Evolutionary conservation across 1,140 invertebrate genomes (phyloP), one percentile per base, ranked within the genome.

Genomic region (Drosophila parabipectinata): DNA sequence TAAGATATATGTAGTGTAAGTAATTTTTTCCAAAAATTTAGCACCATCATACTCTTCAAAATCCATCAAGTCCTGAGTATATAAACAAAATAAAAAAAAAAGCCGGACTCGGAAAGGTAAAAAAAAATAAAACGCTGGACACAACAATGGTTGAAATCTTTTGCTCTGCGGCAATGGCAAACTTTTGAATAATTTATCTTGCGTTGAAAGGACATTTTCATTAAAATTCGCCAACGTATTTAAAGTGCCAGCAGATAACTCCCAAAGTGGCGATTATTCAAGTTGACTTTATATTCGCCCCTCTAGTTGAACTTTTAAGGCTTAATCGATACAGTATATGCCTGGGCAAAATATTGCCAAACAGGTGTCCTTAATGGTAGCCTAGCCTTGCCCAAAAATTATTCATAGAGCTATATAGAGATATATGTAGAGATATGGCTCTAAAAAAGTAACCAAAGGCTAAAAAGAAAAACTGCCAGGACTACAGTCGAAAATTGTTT

Each of bases 121-220:
- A 74, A 74, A 64, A 74, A 64, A 32, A 32, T 34, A 60, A 64
- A 53, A 32, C 39, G 14, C 41, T 44, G 14, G 41, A 66, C 47
- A 66, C 47, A 50, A 63, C 57, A 28, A 72, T 44, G 69, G 48
- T 62, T 60, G 57, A 52, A 64, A 44, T 74, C 53, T 61, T 61
- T 51, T 32, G 39, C 54, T 52, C 59, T 71, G 76, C 63, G 68
- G 77, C 77, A 83, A 58, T 75, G 66, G 81, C 66, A 85, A 87
- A 85, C 83, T 88, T 88, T 88, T 88, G 83, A 88, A 88, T 88
- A 88, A 88, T 88, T 88, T 88, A 88, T 88, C 76, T 72, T 58
- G 84, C 79, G 83, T 77, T 88, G 83, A 88, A 88, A 88, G 83
- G 83, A 88, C 84, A 63, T 88, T 88, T 88, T 88, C 84, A 88